phyloP scores from a whole-genome alignment of 2,797 vertebrate species.

The Alauda arvensis region DNA sequence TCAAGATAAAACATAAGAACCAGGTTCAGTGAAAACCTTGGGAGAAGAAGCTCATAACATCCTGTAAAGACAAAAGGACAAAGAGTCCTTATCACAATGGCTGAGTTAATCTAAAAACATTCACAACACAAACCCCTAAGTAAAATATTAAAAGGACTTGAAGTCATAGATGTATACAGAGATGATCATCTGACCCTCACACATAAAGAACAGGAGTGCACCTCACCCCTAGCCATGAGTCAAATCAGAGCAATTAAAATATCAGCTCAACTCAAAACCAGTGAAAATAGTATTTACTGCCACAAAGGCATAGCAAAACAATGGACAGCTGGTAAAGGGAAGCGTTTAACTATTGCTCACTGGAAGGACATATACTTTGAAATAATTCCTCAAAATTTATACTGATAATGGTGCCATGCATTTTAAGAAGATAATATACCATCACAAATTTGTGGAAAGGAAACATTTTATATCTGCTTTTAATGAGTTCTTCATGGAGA shows the following conservation, averaged over 20 bases:
- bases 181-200: neutral
- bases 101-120: neutral
- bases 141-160: neutral
- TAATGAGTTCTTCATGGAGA: neutral
- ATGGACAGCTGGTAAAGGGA: neutral
- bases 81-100: neutral
- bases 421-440: conserved; percentile 1
- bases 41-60: neutral
- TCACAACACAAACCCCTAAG: neutral
- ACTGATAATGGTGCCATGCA: neutral
- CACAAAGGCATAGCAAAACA: neutral
- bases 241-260: neutral
- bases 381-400: conserved; percentile 15
- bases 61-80: neutral
- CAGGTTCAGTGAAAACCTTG: neutral
- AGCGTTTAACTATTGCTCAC: neutral
- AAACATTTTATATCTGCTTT: neutral
- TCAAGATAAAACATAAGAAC: neutral
- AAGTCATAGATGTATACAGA: neutral
- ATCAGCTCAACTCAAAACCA: neutral
- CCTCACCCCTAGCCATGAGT: neutral
- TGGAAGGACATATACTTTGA: neutral
- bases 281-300: neutral
- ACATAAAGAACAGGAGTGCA: neutral
- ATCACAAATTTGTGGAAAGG: neutral